Evolutionary conservation across 2,888 invertebrate species (phyloP), one percentile per base, ranked within the genome.

Genomic region (Ditylenchus weischeri): DNA sequence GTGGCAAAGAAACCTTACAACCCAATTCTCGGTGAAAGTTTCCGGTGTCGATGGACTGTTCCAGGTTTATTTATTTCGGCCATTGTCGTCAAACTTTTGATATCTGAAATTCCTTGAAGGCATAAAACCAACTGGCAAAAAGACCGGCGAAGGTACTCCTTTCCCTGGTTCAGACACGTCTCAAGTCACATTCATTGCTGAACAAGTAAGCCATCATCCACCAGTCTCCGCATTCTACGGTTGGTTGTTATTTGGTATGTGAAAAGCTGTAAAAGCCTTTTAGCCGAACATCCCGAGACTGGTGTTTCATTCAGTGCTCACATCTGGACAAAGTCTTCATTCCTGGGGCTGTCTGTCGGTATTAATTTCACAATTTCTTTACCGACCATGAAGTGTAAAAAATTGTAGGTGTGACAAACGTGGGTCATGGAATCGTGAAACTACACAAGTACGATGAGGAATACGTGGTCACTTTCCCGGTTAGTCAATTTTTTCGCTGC

Each of bases 1-100:
- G 93, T 98, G 29, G 95, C 96, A 72, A 96, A 95, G 86, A 98
- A 98, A 84, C 96, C 96, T 0, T 98, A 96, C 86, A 98, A 98
- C 87, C 96, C 98, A 5, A 91, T 98, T 76, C 86, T 98, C 78
- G 98, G 98, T 1, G 98, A 98, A 86, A 89, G 92, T 69, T 98
- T 98, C 86, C 88, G 75, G 88, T 79, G 79, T 62, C 73, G 80
- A 19, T 79, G 76, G 75, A 69, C 69, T 13, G 75, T 80, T 11
- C 80, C 80, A 2, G 78, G 43, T 43, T 43, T 15, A 15, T 43
- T 29, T 29, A 29, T 29, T 5, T 5, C 29, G 29, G 29, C 29
- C 5, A 5, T 29, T 29, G 2, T 29, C 2, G 29, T 29, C 29
- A 5, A 29, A 29, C 5, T 29, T 29, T 29, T n/a, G n/a, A n/a